Percentiles rank a stretch among this genome's conserved stretches.
phyloP scores from a whole-genome alignment of 2,113 vertebrate species.

The Erythrolamprus reginae region DNA sequence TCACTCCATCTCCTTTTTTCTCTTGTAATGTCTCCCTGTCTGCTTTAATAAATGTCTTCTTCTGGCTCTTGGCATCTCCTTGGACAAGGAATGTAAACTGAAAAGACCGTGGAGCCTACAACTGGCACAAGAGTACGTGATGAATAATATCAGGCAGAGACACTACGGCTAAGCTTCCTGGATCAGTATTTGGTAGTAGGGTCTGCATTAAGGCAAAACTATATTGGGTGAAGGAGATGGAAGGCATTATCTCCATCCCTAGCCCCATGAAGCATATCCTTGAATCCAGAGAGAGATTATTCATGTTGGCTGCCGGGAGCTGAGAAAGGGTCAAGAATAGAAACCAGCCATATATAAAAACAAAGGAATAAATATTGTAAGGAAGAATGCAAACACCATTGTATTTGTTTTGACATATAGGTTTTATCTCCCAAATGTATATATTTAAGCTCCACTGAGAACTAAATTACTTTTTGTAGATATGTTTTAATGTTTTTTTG shows the following conservation, averaged over 20 bases:
- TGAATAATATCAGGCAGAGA: slow-evolving; percentile 66
- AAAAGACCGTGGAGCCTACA: slow-evolving; percentile 63
- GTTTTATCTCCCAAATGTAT: not conserved
- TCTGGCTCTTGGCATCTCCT: slow-evolving; percentile 71
- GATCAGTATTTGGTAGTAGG: slow-evolving; percentile 25
- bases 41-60: slow-evolving; percentile 71
- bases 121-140: slow-evolving; percentile 50
- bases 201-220: slow-evolving; percentile 20
- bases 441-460: not conserved
- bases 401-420: not conserved
- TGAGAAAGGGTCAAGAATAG: not conserved
- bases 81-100: slow-evolving; percentile 76
- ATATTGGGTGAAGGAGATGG: slow-evolving; percentile 23
- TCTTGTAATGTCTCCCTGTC: slow-evolving; percentile 74
- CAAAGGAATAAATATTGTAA: slow-evolving; percentile 4
- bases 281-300: not conserved
- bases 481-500: slow-evolving; percentile 18
- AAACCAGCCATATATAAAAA: slow-evolving; percentile 13
- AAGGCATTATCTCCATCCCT: not conserved
- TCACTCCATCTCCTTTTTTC: slow-evolving; percentile 66
- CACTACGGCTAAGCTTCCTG: slow-evolving; percentile 48
- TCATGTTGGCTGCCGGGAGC: not conserved
- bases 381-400: not conserved
- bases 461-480: not conserved
- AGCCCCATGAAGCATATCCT: not conserved